A percentile compares a stretch with the other conserved stretches of the same genome.
phyloP scores from a whole-genome alignment of 1,140 invertebrate genomes.

The Drosophila santomea region DNA sequence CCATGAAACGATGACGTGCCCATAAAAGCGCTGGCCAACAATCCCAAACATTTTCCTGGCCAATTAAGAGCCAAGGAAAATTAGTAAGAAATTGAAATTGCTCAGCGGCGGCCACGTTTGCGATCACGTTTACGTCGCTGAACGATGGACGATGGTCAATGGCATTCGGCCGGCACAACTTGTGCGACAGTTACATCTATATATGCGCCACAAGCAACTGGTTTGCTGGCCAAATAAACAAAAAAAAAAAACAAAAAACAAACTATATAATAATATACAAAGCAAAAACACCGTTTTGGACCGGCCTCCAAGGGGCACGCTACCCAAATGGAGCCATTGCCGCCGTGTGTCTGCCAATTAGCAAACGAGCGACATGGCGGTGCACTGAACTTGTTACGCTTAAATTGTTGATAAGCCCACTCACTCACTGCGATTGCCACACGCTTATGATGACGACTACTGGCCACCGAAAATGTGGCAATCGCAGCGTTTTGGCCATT shows the following conservation, averaged over 20 bases:
- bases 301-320: constrained; percentile 44
- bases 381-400: constrained; percentile 73
- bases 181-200: constrained; percentile 69
- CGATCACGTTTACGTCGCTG: constrained; percentile 8
- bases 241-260: constrained; percentile 5
- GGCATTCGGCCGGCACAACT: constrained; percentile 40
- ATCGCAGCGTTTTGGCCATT: constrained; percentile 37
- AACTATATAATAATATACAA: constrained; percentile 26
- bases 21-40: constrained; percentile 53
- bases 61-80: constrained; percentile 68
- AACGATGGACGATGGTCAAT: constrained; percentile 65
- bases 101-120: constrained; percentile 24
- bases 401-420: constrained; percentile 47
- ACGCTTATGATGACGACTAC: constrained; percentile 49
- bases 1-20: constrained; percentile 67
- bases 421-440: constrained; percentile 42
- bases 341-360: constrained; percentile 60
- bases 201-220: constrained; percentile 43
- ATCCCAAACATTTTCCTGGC: constrained; percentile 58
- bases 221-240: constrained; percentile 36
- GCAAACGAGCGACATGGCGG: constrained; percentile 44
- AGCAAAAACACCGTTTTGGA: constrained; percentile 51
- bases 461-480: constrained; percentile 43
- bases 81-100: constrained; percentile 78
- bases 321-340: constrained; percentile 64